These are phyloP conservation scores for Drosophila murphyi DNA, from an alignment of 1,140 invertebrate genomes.

Conservation along the genomic window DNA sequence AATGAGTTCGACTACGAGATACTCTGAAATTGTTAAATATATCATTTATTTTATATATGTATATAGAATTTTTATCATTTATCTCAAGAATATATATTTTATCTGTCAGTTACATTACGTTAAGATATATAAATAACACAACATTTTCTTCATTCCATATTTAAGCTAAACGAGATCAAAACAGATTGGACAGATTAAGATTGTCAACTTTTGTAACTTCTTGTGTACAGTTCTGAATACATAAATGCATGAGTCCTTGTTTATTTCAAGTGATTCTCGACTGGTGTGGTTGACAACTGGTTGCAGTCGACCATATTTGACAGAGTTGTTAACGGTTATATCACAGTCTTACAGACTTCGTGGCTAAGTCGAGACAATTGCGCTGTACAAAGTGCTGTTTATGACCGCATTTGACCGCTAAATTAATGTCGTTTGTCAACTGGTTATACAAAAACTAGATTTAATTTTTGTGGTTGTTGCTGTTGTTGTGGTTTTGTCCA, in stretches of 20 bases:
- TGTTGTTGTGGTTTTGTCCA: conserved; percentile 32
- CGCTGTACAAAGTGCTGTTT: conserved; percentile 47
- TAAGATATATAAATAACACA: no score
- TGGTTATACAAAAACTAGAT: conserved; percentile 61
- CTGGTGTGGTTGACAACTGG: conserved; percentile 34
- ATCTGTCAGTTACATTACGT: no score
- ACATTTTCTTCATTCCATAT: no score
- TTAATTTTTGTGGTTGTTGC: background rate
- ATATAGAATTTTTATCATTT: no score
- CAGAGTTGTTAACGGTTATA: conserved; percentile 63
- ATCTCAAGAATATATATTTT: no score
- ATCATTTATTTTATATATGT: no score
- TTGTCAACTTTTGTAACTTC: no score
- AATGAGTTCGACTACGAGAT: no score
- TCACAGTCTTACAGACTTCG: conserved; percentile 51
- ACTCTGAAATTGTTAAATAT: no score
- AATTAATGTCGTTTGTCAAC: conserved; percentile 52
- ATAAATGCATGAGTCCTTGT: background rate
- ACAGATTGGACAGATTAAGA: no score
- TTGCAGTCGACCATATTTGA: conserved; percentile 36
- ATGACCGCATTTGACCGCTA: conserved; percentile 69
- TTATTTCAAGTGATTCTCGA: background rate
- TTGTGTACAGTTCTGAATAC: no score
- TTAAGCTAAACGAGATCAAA: no score
- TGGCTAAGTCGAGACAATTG: conserved; percentile 32